These are phyloP conservation scores for Drosophila orosa DNA, from an alignment of 1,140 invertebrate species.

Conservation along the genomic window DNA sequence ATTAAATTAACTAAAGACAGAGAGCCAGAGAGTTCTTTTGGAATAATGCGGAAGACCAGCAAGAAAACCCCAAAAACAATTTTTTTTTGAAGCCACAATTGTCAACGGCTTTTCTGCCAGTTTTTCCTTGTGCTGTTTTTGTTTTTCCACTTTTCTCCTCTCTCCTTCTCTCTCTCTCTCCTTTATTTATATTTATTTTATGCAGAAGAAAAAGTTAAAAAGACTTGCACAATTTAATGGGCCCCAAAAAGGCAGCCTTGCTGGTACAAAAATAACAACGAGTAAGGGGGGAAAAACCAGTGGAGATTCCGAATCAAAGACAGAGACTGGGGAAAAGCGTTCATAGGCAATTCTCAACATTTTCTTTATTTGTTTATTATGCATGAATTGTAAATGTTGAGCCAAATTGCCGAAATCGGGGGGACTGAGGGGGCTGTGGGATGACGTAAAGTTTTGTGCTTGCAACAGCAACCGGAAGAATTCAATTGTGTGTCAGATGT, in stretches of 20 bases:
- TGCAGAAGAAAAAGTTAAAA: conserved; percentile 64
- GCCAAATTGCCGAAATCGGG: conserved; percentile 24
- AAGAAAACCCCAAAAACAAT: conserved; percentile 33
- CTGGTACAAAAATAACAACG: conserved; percentile 1
- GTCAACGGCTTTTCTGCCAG: conserved; percentile 43
- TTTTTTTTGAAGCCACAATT: conserved; percentile 54
- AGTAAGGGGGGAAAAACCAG: conserved; percentile 1
- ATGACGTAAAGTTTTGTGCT: conserved; percentile 62
- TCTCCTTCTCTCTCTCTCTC: no score
- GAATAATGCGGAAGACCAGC: conserved; percentile 25
- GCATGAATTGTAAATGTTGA: conserved; percentile 76
- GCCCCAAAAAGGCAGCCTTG: conserved; percentile 21
- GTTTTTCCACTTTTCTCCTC: conserved; percentile 20
- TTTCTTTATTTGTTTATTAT: conserved; percentile 79
- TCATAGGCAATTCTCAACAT: conserved; percentile 56
- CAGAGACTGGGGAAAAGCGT: conserved; percentile 28
- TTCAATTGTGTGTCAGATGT: conserved; percentile 77
- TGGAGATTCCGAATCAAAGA: conserved; percentile 23
- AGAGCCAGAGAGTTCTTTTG: conserved; percentile 20
- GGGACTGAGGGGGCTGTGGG: not conserved
- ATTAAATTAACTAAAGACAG: conserved; percentile 70
- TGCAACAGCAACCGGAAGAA: conserved; percentile 74
- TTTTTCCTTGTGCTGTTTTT: conserved; percentile 20
- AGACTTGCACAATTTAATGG: conserved; percentile 68
- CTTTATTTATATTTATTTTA: conserved; percentile 81